phyloP scores from a whole-genome alignment of 2,797 vertebrate genomes.

The Smutsia gigantea region DNA sequence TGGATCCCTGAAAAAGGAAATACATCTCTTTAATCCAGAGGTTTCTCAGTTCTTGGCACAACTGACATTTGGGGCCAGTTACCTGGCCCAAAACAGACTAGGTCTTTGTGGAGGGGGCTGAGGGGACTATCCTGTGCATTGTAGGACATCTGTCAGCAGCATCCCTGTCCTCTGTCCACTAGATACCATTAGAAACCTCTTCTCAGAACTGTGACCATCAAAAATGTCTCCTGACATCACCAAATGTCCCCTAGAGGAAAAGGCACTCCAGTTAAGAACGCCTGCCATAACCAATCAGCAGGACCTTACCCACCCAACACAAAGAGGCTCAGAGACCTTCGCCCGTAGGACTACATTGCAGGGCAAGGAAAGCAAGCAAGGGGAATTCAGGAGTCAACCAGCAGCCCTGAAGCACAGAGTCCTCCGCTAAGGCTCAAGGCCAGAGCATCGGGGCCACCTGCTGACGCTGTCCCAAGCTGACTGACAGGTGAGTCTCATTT shows the following conservation, averaged over 20 bases:
- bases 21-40: neutral
- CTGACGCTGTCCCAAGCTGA: neutral
- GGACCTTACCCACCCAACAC: too few species aligned
- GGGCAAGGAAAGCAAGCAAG: neutral
- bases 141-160: neutral
- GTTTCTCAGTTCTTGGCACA: neutral
- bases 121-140: too few species aligned
- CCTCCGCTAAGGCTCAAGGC: neutral
- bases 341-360: accelerated
- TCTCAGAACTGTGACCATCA: neutral
- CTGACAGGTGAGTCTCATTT: neutral
- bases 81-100: too few species aligned
- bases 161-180: neutral
- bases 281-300: neutral
- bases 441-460: neutral
- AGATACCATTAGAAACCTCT: neutral
- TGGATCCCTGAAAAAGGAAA: constrained; percentile 19
- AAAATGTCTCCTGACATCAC: neutral
- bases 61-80: neutral
- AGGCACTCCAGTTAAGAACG: neutral
- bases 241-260: neutral
- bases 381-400: neutral
- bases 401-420: neutral
- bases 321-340: neutral
- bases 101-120: too few species aligned